Evolutionary conservation across 2,113 vertebrate genomes (phyloP), one percentile per base, ranked within the genome.

Genomic region (Cheilinus undulatus): DNA sequence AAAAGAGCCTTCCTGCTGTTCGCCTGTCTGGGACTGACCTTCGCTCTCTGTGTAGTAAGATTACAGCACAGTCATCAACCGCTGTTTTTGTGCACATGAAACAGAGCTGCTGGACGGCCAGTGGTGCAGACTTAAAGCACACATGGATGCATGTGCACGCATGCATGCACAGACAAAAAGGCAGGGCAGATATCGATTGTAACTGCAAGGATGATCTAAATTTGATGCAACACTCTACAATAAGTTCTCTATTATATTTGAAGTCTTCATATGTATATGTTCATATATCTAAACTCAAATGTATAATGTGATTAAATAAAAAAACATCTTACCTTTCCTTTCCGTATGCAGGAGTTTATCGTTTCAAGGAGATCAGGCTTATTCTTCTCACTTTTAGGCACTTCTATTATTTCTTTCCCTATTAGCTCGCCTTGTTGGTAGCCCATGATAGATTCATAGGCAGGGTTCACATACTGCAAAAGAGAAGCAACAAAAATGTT

Each of bases 301-400:
- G 14, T 17, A 19, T 42, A 7, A 11, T 36, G 40, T 42, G 14
- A 6, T 42, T 42, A 6, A 42, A 62, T 59, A 34, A 72, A 67
- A 26, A 43, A 5, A 34, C 28, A 91, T n/a, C n/a, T 95, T 88
- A 98, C 97, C 95, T 99, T 99, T 94, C 96, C 97, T 92, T 95
- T 95, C 89, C 90, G 95, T 91, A 97, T 95, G 92, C 95, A 98
- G 85, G 96, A 96, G 90, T 97, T 98, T 92, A 98, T 96, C 71
- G 95, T 95, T 84, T 98, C 95, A 73, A 98, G 95, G 89, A 98
- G 95, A 92, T 98, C 98, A 71, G 95, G 93, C 93, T 97, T 97
- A 92, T 95, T 95, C 93, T 97, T 97, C 85, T 99, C 97, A 92
- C 96, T 97, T 92, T 95, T 93, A 95, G 97, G 96, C 95, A 97